Percentiles rank a stretch among this genome's conserved stretches.
Evolutionary conservation across 2,113 vertebrate species (phyloP).

Genomic region (Macaca fascicularis): T2T-MFA8v1.1 NC_088386.1:131656001-131656500

Average conservation of each 20-base stretch:
- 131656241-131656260: accelerated
- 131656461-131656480: neutral
- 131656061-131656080: neutral
- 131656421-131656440: too few relatives aligned
- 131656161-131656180: accelerated
- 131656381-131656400: accelerated
- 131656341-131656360: accelerated
- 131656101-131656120: neutral
- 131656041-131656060: accelerated
- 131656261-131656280: neutral
- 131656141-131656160: accelerated
- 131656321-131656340: accelerated
- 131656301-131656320: accelerated
- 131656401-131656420: neutral
- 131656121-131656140: accelerated
- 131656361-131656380: neutral
- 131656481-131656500: neutral
- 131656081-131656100: neutral
- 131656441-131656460: neutral
- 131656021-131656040: neutral
- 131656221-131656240: accelerated
- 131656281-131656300: accelerated
- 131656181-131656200: neutral
- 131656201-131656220: accelerated
- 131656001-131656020: too few relatives aligned